Evolutionary conservation across 2,888 invertebrate genomes (phyloP), one percentile per base, ranked within the genome.

Genomic region (Leptinotarsa juncta): DNA sequence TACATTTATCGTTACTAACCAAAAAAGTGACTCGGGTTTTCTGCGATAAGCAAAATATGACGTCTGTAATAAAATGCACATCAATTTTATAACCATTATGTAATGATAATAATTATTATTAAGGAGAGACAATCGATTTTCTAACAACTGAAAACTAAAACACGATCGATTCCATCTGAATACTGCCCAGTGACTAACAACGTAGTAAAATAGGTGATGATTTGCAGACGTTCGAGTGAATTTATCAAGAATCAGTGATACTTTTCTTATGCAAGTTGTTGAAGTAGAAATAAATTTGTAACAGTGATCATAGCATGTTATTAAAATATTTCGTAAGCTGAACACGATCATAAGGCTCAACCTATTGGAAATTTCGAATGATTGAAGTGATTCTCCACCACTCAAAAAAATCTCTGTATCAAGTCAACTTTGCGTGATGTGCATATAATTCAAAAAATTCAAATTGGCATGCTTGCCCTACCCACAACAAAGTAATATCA

Each of bases 71-170:
- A 62, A 70, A 74, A 77, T 75, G 73, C 78, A 78, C 81, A 78
- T 77, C 80, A 78, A 72, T 75, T 73, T 81, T 80, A 79, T 82
- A 81, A 82, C 78, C 81, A 81, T 80, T 81, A 57, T 82, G 78
- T 80, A 83, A 79, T 66, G 82, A 83, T 82, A 81, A 83, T 82
- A 83, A 82, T 79, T 83, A 81, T 80, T 78, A 80, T 80, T 82
- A 82, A 81, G 81, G 78, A 82, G 77, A 81, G 83, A 83, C 83
- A 83, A 83, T 83, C 83, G 82, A 81, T 78, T 77, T 79, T 80
- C 60, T 60, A 57, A 57, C 57, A 57, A 42, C 66, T 66, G 53
- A 50, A 65, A 73, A 70, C 4, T 49, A 65, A 66, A 32, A 14
- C 16, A 16, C 20, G n/a, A 65, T 57, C 57, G 57, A 57, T 57